Conservation (phyloP, 2,888 invertebrate genomes). For the Phyllotreta cruciferae region DNA sequence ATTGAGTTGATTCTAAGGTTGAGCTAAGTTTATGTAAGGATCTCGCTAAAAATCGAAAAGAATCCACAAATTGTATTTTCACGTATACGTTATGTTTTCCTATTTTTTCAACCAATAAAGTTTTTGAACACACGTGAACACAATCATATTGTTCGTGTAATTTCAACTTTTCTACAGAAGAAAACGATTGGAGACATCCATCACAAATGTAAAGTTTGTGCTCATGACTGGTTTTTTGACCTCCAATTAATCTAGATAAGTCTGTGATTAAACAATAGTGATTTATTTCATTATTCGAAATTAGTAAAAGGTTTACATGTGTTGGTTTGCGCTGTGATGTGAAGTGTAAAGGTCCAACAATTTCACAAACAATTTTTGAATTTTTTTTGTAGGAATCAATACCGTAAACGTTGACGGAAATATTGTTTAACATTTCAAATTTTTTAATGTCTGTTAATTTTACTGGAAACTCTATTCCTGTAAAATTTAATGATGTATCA, state of each 20-base stretch:
- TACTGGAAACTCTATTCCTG: constrained; percentile 11
- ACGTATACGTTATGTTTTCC: no score
- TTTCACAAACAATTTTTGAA: background rate
- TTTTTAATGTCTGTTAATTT: constrained; percentile 12
- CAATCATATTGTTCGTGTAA: no score
- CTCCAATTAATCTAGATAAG: constrained; percentile 7
- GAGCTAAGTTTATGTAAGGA: no score
- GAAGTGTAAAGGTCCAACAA: constrained; percentile 9
- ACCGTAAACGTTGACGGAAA: constrained; percentile 11
- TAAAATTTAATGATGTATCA: constrained; percentile 7
- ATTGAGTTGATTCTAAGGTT: no score
- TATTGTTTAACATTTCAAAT: constrained; percentile 16
- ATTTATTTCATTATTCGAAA: constrained; percentile 7
- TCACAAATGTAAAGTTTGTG: constrained; percentile 8
- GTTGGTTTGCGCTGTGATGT: constrained; percentile 11
- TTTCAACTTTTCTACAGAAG: background rate
- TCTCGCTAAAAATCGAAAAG: no score
- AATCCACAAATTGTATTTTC: no score
- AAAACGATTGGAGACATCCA: constrained; percentile 15
- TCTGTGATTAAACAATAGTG: constrained; percentile 11
- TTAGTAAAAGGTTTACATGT: constrained; percentile 7
- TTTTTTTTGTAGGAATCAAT: no score
- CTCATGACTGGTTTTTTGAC: constrained; percentile 7
- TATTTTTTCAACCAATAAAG: no score
- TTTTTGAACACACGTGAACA: no score